phyloP scores from a whole-genome alignment of 2,113 vertebrate species.

The Oreocharis arfaki region DNA sequence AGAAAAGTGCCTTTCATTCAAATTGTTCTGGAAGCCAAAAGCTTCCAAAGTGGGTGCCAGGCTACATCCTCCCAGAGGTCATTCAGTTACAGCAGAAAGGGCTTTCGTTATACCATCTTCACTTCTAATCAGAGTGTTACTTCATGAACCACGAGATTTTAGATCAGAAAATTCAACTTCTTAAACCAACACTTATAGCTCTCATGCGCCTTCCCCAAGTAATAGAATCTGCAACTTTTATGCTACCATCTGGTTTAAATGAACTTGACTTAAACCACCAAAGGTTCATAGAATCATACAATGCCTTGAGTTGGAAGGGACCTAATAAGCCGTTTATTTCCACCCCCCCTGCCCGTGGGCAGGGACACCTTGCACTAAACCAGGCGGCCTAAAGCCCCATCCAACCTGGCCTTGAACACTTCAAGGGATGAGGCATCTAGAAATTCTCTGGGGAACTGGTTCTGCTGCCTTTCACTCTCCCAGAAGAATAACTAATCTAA shows the following conservation, averaged over 20 bases:
- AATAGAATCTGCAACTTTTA: not conserved
- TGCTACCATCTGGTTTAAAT: not conserved
- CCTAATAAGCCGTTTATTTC: not conserved
- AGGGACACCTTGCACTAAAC: not conserved
- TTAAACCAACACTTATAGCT: not conserved
- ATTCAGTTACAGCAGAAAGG: not conserved
- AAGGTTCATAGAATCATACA: not conserved
- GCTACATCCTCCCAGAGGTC: not conserved
- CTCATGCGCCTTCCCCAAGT: not conserved
- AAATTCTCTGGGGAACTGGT: not conserved
- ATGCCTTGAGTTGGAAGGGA: not conserved
- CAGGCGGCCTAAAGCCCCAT: not conserved
- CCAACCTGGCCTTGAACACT: not conserved
- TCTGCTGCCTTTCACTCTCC: not conserved
- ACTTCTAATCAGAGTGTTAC: not conserved
- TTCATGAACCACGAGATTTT: not conserved
- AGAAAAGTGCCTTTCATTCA: conserved; percentile 16
- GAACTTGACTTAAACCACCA: not conserved
- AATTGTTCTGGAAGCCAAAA: not conserved
- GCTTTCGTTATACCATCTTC: not conserved
- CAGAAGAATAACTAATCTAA: not conserved
- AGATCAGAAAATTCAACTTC: not conserved
- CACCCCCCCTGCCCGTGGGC: not conserved
- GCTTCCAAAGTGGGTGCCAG: not conserved
- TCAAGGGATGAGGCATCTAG: not conserved